Evolutionary conservation across 2,888 invertebrate genomes (phyloP).

Genomic region (Lasioglossum marginatum): DNA sequence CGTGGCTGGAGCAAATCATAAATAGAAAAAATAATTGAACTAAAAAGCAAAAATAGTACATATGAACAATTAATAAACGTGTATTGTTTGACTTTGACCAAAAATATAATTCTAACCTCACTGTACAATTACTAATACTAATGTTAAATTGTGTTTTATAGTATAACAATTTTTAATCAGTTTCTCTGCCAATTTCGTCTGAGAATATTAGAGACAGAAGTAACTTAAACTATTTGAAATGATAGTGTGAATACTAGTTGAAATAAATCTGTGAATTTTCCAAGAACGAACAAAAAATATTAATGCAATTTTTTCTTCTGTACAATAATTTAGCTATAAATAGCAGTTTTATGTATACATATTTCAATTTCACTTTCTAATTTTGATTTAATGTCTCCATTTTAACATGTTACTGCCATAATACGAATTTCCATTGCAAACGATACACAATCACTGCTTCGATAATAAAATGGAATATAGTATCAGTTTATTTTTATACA

Average conservation of each 20-base stretch:
- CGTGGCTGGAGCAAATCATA: neutral
- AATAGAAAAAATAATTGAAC: neutral
- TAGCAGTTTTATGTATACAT: neutral
- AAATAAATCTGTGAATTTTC: neutral
- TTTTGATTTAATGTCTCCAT: neutral
- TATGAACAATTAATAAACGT: neutral
- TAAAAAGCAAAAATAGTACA: neutral
- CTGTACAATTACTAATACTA: neutral
- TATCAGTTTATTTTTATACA: neutral
- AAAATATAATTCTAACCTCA: neutral
- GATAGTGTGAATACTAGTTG: no score
- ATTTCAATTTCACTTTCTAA: neutral
- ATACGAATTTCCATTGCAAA: neutral
- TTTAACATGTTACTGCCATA: neutral
- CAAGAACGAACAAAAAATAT: neutral
- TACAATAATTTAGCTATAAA: neutral
- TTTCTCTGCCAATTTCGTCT: neutral
- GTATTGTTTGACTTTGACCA: neutral
- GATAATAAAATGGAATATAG: neutral
- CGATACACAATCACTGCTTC: neutral
- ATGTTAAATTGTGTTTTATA: neutral
- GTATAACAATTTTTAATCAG: neutral
- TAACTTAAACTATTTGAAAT: neutral
- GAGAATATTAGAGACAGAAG: neutral
- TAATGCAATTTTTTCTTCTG: neutral